A percentile compares a stretch with the other conserved stretches of the same genome.
Conservation (phyloP, 2,113 vertebrate genomes). For the Cisticola juncidis region DNA sequence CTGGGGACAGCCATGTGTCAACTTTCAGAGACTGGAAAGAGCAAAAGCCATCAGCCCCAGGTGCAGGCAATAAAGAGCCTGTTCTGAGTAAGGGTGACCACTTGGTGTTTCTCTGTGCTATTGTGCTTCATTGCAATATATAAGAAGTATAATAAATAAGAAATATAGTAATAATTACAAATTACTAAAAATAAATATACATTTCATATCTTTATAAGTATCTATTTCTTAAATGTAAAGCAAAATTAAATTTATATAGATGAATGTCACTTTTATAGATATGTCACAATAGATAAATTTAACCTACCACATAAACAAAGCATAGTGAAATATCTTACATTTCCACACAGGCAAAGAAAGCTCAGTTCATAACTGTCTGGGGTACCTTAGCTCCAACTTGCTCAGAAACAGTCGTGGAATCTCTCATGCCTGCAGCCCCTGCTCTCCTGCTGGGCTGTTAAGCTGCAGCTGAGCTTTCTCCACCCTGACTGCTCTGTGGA, state of each 20-base stretch:
- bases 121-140: neutral
- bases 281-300: neutral
- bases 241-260: neutral
- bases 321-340: neutral
- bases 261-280: neutral
- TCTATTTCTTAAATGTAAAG: neutral
- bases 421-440: neutral
- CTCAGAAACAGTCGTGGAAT: neutral
- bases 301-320: neutral
- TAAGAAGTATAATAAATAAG: neutral
- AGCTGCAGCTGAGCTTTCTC: neutral
- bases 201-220: neutral
- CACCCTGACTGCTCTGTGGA: neutral
- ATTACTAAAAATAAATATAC: neutral
- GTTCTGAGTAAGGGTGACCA: neutral
- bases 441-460: neutral
- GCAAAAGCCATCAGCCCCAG: neutral
- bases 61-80: neutral
- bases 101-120: neutral
- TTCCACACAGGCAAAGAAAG: neutral
- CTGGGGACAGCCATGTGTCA: neutral
- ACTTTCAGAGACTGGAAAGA: neutral
- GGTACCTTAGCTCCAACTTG: neutral
- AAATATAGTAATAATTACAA: neutral
- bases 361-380: neutral